Base-by-base conservation (phyloP, 2,113 vertebrate species). In the Tetrax tetrax region DNA sequence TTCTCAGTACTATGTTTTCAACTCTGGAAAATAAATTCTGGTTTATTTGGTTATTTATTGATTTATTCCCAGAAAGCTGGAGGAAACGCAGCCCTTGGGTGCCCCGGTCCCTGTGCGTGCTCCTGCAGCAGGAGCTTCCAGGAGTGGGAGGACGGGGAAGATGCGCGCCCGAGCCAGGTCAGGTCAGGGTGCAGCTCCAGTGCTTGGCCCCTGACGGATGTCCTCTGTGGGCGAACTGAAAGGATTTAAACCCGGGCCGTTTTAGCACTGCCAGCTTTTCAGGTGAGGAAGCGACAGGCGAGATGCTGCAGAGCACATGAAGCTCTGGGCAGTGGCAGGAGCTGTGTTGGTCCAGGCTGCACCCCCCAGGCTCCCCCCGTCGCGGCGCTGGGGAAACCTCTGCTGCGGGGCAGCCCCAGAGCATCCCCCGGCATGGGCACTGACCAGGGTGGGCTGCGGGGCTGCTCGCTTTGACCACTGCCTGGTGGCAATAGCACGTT, bases 71-170 rank as follows among this genome's bases (percentile, higher is more conserved):
- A 29, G 29, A 31, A 48, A 38, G 7, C 59, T 31, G 75, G 47
- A 48, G 38, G 35, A 50, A 31, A 41, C 21, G 1, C 6, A 51
- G 18, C 27, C 21, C 51, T 29, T 22, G 19, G 29, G 10, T 38
- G 17, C 15, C 7, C 29, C 3, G 2, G 14, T 38, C 24, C 9
- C 50, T 19, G 50, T 19, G 59, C 0, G 1, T 13, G 41, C 18
- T 53, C 35, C 43, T 48, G 61, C 18, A 8, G 33, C 41, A 7
- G 47, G 65, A 29, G 16, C 33, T 51, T 22, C 11, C 27, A 8
- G 72, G 18, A 19, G 10, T 9, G n/a, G 37, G 61, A 38, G 29
- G 10, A 18, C 9, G 29, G 75, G 41, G 63, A 41, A 22, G 22
- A 27, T 1, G 5, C 28, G 7, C 3, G 2, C 28, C 8, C 6